These are phyloP conservation scores for Panthera uncia DNA, from an alignment of 2,113 vertebrate genomes.

Conservation along the genomic window DNA sequence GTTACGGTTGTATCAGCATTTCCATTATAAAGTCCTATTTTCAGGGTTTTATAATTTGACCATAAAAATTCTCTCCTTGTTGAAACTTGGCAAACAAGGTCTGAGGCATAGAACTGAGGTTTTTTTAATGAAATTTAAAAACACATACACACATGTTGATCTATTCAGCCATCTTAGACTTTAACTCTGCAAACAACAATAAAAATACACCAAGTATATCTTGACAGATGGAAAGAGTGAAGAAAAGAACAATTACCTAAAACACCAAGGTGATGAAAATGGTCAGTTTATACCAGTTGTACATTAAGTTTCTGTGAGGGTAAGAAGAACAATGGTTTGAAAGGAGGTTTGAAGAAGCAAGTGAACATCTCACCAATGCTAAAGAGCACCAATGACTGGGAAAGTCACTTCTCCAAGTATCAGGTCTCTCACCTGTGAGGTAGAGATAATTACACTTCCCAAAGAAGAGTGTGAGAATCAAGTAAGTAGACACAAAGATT, in stretches of 20 bases:
- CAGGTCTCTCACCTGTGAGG: background rate
- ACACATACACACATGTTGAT: conserved; percentile 6
- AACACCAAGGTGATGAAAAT: background rate
- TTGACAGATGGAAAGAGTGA: background rate
- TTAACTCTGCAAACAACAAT: conserved; percentile 42
- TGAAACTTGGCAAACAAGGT: conserved; percentile 80
- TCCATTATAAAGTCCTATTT: conserved; percentile 88
- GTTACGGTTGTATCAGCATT: conserved; percentile 86
- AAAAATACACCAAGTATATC: conserved; percentile 11
- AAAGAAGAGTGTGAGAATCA: background rate
- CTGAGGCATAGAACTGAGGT: conserved; percentile 70
- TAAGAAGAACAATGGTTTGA: background rate
- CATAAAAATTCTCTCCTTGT: conserved; percentile 87
- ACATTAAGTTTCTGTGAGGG: background rate
- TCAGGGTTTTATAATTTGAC: conserved; percentile 86
- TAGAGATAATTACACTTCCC: background rate
- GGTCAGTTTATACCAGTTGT: background rate
- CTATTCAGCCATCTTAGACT: conserved; percentile 53
- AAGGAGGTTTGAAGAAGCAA: background rate
- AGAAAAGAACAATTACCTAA: background rate
- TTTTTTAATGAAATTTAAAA: conserved; percentile 54
- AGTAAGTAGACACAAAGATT: background rate
- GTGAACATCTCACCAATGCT: background rate
- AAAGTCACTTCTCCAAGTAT: background rate
- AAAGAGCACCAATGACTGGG: background rate